Evolutionary conservation across 2,113 vertebrate genomes (phyloP), one percentile per base, ranked within the genome.

Genomic region (Phrynocephalus versicolor): DNA sequence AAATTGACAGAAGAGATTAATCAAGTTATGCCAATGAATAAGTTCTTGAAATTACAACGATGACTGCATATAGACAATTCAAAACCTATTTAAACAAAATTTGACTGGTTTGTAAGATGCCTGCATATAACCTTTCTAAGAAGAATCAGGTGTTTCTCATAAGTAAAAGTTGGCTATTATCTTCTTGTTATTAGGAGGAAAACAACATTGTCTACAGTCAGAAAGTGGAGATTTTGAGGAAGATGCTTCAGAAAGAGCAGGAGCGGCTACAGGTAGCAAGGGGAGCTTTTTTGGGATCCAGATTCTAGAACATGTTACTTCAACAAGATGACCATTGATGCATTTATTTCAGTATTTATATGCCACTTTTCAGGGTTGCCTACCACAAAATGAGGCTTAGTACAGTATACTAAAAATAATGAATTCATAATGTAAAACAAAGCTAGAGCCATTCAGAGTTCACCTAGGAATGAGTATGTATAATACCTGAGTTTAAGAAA

Each of bases 191-290:
- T 82, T 74, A 98, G 97, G 97, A 98, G 90, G 98, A 98, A 92
- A 97, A 97, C 89, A 97, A 96, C 93, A 94, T 96, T 91, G 94
- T 96, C 86, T 97, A 97, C 92, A 97, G 91, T 94, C 97, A 98
- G 95, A 99, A 96, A 94, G 94, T 97, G 93, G 97, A 98, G 93
- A 95, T 97, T 89, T 93, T 97, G 90, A 97, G 95, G 91, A 97
- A 96, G 95, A 98, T 97, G 97, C 94, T 98, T 71, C 96, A 95
- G 88, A 97, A 97, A 89, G 98, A 98, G 92, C 97, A 97, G 91
- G 97, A 97, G 89, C 97, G 97, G 62, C 95, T 98, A 41, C 97
- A 98, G 98, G 98, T 98, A 92, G 62, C 73, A 69, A 78, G 65
- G 0, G 2, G 3, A 60, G 25, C 1, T 0, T 2, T 51, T 30